Conservation (phyloP, 2,888 invertebrate species). For the Cryptosula pallasiana region DNA sequence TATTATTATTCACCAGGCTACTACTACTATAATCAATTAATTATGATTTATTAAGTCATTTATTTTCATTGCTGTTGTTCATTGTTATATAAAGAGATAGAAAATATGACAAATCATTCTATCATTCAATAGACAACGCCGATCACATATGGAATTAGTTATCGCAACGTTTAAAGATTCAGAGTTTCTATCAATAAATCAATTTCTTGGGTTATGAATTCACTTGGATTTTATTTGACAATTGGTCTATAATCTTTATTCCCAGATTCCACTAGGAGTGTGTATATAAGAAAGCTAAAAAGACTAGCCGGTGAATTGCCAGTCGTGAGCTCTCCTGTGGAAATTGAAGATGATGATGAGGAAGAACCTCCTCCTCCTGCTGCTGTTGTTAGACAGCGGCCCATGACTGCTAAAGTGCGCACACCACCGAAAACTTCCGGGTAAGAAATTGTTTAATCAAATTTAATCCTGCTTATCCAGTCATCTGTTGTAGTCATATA, state of each 20-base stretch:
- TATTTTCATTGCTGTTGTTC: too few relatives aligned
- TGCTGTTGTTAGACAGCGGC: background rate
- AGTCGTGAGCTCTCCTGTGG: background rate
- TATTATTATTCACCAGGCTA: too few relatives aligned
- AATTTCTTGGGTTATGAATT: background rate
- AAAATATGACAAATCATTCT: too few relatives aligned
- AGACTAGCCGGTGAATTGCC: background rate
- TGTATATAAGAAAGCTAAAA: conserved; percentile 1
- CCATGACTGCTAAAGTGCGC: background rate
- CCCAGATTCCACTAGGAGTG: background rate
- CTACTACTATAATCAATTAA: too few relatives aligned
- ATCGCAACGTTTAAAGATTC: too few relatives aligned
- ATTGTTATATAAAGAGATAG: too few relatives aligned
- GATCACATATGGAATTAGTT: too few relatives aligned
- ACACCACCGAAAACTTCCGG: background rate
- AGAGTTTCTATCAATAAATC: background rate
- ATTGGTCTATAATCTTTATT: background rate
- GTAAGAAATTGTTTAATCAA: background rate
- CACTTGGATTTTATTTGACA: background rate
- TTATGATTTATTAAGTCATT: too few relatives aligned
- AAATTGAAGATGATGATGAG: background rate
- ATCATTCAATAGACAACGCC: too few relatives aligned
- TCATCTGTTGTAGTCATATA: background rate
- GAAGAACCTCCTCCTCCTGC: background rate
- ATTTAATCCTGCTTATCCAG: background rate